A percentile compares a stretch with the other conserved stretches of the same genome.
Evolutionary conservation across 1,140 invertebrate species (phyloP).

Genomic region (Hyphantria cunea): DNA sequence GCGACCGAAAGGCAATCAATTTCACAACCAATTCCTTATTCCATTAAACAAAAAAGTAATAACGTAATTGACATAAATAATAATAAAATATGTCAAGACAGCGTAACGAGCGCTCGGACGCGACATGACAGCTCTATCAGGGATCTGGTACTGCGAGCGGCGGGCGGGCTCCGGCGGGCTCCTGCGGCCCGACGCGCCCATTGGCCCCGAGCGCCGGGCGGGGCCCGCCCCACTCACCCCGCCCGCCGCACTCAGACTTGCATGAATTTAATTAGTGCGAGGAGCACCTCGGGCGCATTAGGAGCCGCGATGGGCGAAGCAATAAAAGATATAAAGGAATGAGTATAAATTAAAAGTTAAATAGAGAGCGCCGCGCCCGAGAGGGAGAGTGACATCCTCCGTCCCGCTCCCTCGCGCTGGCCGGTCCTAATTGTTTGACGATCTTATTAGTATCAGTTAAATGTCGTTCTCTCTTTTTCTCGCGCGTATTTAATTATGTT

Average conservation of each 20-base stretch:
- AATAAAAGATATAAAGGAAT: constrained; percentile 82
- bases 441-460: constrained; percentile 82
- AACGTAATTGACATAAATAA: constrained; percentile 82
- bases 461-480: constrained; percentile 77
- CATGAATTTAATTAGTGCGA: constrained; percentile 81
- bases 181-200: constrained; percentile 4
- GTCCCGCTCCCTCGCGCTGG: constrained; percentile 47
- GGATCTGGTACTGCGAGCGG: constrained; percentile 67
- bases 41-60: constrained; percentile 80
- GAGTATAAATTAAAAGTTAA: constrained; percentile 82
- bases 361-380: constrained; percentile 65
- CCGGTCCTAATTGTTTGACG: constrained; percentile 79
- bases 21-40: constrained; percentile 77
- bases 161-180: constrained; percentile 41
- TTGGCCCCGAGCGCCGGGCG: constrained; percentile 42
- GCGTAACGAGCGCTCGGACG: constrained; percentile 70
- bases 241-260: constrained; percentile 63
- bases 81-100: constrained; percentile 80
- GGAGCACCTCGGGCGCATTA: constrained; percentile 80
- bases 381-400: constrained; percentile 32
- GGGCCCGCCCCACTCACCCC: constrained; percentile 35
- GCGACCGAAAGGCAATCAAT: constrained; percentile 76
- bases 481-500: constrained; percentile 78
- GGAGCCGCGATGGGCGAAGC: constrained; percentile 79
- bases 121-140: constrained; percentile 78